A percentile compares a stretch with the other conserved stretches of the same genome.
phyloP scores from a whole-genome alignment of 2,888 invertebrate genomes.

The Graphium colonna region DNA sequence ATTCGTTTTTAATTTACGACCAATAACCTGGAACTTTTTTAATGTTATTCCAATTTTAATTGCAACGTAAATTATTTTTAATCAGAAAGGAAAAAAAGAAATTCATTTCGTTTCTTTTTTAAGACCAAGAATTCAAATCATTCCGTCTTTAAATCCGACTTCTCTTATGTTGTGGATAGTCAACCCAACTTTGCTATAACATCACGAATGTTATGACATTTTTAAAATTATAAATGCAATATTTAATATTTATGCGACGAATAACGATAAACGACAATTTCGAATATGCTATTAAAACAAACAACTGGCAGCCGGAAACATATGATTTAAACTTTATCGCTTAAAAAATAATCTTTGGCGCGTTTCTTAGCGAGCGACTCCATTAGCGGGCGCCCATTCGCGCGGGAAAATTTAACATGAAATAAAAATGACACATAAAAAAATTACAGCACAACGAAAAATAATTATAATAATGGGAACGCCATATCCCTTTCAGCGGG shows the following conservation, averaged over 20 bases:
- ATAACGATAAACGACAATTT: neutral
- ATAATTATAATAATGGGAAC: conserved; percentile 23
- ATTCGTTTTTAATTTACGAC: too few species aligned
- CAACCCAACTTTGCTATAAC: too few species aligned
- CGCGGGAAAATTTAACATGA: neutral
- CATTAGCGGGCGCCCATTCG: conserved; percentile 2
- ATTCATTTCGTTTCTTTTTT: too few species aligned
- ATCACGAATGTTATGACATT: neutral
- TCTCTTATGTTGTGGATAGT: too few species aligned
- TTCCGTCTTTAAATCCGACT: too few species aligned
- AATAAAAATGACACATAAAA: conserved; percentile 15
- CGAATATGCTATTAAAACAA: neutral
- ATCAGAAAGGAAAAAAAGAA: too few species aligned
- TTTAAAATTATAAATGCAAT: neutral
- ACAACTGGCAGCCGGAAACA: neutral
- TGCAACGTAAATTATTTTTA: too few species aligned
- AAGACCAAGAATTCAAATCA: too few species aligned
- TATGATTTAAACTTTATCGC: neutral
- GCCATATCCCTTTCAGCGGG: conserved; percentile 21
- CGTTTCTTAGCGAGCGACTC: conserved; percentile 1
- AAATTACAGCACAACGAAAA: conserved; percentile 11
- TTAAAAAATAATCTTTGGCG: neutral
- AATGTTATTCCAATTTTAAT: too few species aligned
- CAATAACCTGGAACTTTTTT: too few species aligned
- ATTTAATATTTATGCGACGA: too few species aligned